Percentiles rank a stretch among this genome's conserved stretches.
phyloP scores from a whole-genome alignment of 2,113 vertebrate genomes.

The Thymallus thymallus region DNA sequence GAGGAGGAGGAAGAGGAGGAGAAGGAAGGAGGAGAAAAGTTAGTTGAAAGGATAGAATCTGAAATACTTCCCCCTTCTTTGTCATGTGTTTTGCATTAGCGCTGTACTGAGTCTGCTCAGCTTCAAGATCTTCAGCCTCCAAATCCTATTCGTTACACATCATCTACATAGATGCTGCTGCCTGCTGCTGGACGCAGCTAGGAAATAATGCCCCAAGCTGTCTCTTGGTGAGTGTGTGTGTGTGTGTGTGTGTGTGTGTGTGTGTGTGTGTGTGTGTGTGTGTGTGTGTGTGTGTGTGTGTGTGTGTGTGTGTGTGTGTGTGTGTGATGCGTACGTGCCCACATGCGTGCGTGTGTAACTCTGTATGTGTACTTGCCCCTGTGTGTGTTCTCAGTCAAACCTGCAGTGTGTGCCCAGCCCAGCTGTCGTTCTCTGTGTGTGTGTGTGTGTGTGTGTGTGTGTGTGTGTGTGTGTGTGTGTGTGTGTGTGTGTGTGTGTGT shows the following conservation, averaged over 20 bases:
- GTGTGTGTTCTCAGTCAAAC: too few relatives aligned
- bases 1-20: neutral
- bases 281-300: neutral
- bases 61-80: conserved; percentile 30
- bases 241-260: neutral
- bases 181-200: neutral
- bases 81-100: conserved; percentile 38
- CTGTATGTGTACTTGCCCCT: too few relatives aligned
- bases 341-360: too few relatives aligned
- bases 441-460: too few relatives aligned
- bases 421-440: too few relatives aligned
- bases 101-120: too few relatives aligned
- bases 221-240: neutral
- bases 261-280: too few relatives aligned
- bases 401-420: too few relatives aligned
- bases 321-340: neutral
- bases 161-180: neutral
- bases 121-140: conserved; percentile 14
- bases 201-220: neutral
- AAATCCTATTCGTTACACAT: conserved; percentile 37
- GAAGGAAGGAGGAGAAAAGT: conserved; percentile 10
- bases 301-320: neutral
- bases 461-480: too few relatives aligned
- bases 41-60: conserved; percentile 36
- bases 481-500: too few relatives aligned